These are phyloP conservation scores for Stichopus chloronotus DNA, from an alignment of 35 echinoderm and acorn worm genomes.

Conservation along the genomic window DNA sequence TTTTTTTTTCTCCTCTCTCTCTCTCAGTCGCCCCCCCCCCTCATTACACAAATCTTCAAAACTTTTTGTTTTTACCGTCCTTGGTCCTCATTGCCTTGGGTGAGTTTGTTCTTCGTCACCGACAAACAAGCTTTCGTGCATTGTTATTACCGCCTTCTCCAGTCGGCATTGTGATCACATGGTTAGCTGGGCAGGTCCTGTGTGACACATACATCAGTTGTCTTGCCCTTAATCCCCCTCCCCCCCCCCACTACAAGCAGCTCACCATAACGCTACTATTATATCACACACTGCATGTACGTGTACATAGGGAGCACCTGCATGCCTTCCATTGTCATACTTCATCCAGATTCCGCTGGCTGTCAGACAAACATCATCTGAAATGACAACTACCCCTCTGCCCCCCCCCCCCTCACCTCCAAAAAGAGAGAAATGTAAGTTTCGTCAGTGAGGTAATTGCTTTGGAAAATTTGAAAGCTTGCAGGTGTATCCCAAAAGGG, in stretches of 20 bases:
- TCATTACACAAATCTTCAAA: slow-evolving; percentile 9
- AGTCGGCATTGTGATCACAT: too few relatives aligned
- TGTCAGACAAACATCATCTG: too few relatives aligned
- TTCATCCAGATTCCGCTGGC: background rate
- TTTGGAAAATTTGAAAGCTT: background rate
- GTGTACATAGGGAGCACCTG: slow-evolving; percentile 19
- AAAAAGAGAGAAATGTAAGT: background rate
- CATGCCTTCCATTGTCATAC: slow-evolving; percentile 6
- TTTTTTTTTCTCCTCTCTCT: background rate
- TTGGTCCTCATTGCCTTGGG: background rate
- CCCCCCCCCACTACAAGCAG: background rate
- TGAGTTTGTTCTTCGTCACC: background rate
- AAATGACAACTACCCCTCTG: too few relatives aligned
- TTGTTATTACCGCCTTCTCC: too few relatives aligned
- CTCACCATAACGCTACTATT: background rate
- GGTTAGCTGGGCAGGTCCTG: too few relatives aligned
- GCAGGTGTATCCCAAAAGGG: background rate
- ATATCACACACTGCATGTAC: slow-evolving; percentile 28
- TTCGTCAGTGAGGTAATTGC: background rate
- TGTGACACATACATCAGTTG: background rate
- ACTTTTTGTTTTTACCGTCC: background rate
- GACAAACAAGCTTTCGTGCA: slow-evolving; percentile 5
- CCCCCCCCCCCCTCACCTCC: background rate
- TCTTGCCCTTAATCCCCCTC: background rate
- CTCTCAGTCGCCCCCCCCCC: too few relatives aligned